Conservation (phyloP, 1,140 invertebrate genomes). For the Musca domestica region DNA sequence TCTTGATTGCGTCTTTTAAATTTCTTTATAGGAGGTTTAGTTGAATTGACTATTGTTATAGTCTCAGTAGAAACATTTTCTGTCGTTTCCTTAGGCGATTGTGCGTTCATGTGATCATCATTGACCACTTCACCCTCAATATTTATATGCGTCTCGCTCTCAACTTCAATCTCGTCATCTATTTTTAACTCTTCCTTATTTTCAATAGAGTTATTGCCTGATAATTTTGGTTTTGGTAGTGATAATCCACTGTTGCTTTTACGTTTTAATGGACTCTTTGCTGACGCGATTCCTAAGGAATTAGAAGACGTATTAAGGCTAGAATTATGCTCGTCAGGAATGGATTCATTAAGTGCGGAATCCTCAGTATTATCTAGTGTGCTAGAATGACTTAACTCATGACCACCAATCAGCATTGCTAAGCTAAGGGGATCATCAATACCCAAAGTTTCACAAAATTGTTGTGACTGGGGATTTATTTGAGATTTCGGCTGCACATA, state of each 20-base stretch:
- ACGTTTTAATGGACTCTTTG: conserved; percentile 25
- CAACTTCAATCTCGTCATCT: neutral
- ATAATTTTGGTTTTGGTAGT: conserved; percentile 23
- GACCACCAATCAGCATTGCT: conserved; percentile 52
- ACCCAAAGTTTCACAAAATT: conserved; percentile 76
- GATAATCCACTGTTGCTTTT: conserved; percentile 22
- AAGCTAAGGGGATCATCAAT: conserved; percentile 73
- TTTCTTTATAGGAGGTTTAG: conserved; percentile 46
- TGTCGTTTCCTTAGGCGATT: neutral
- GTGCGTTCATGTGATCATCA: neutral
- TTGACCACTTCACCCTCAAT: neutral
- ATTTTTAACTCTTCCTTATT: neutral
- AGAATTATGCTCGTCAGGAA: conserved; percentile 3
- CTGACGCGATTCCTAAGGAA: neutral
- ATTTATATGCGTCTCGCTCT: neutral
- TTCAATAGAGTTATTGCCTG: neutral
- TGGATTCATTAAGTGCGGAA: conserved; percentile 25
- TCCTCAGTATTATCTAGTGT: conserved; percentile 22
- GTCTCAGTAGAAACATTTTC: neutral
- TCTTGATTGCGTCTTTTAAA: conserved; percentile 56
- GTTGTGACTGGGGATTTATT: conserved; percentile 78
- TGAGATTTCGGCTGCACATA: conserved; percentile 55
- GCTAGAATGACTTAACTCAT: conserved; percentile 33
- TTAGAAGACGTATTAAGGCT: conserved; percentile 21
- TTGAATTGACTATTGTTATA: neutral